Evolutionary conservation across 2,888 invertebrate species (phyloP).

Genomic region (Sceliomorpha sp.): DNA sequence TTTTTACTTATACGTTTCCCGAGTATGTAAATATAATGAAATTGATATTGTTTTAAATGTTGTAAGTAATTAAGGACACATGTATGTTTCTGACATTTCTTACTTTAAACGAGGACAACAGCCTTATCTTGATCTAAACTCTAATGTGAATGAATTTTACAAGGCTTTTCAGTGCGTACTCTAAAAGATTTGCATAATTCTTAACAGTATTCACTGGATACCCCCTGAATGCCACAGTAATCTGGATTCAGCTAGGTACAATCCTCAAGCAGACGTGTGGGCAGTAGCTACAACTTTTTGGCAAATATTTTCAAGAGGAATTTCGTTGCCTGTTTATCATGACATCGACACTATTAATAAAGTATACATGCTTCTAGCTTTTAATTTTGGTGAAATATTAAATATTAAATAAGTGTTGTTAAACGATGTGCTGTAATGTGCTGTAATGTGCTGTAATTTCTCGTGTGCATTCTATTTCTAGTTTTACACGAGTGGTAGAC

Average conservation of each 20-base stretch:
- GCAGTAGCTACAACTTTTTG: slow-evolving; percentile 95
- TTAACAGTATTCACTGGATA: slow-evolving; percentile 91
- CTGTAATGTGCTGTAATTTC: too few relatives aligned
- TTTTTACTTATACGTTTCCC: slow-evolving; percentile 78
- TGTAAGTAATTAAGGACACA: too few relatives aligned
- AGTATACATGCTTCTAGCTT: slow-evolving; percentile 60
- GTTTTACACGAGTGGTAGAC: slow-evolving; percentile 86
- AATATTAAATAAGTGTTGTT: too few relatives aligned
- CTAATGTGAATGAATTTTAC: too few relatives aligned
- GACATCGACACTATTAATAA: slow-evolving; percentile 76
- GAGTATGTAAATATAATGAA: slow-evolving; percentile 84
- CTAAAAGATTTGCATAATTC: slow-evolving; percentile 39
- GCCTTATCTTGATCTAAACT: too few relatives aligned
- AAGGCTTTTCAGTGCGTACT: too few relatives aligned
- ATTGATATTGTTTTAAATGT: too few relatives aligned
- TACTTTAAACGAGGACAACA: too few relatives aligned
- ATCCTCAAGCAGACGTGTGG: slow-evolving; percentile 91
- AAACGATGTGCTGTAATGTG: too few relatives aligned
- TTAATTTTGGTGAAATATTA: not conserved
- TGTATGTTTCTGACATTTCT: too few relatives aligned
- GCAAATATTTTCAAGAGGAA: slow-evolving; percentile 94
- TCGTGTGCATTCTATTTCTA: too few relatives aligned
- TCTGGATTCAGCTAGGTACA: slow-evolving; percentile 85
- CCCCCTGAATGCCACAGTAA: slow-evolving; percentile 90
- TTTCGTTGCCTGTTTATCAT: slow-evolving; percentile 73